phyloP scores from a whole-genome alignment of 2,888 invertebrate species.

The Vandiemenella viatica region DNA sequence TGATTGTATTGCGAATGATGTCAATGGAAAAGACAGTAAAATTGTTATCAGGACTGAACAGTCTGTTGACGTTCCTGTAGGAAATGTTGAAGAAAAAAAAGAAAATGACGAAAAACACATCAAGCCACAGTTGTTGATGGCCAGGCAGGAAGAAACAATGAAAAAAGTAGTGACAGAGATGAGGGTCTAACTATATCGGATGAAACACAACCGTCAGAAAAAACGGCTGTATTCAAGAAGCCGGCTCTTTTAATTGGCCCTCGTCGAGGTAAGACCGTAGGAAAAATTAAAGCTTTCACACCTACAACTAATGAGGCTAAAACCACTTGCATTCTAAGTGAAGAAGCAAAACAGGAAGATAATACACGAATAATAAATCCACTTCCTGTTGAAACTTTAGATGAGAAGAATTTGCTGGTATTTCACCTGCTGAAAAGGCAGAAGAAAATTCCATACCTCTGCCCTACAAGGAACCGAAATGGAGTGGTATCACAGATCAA shows the following conservation, averaged over 20 bases:
- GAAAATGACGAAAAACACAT: no score
- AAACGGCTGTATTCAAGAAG: conserved; percentile 9
- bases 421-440: conserved; percentile 11
- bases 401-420: conserved; percentile 7
- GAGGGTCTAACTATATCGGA: no score
- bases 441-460: conserved; percentile 33
- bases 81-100: no score
- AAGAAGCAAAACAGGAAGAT: neutral
- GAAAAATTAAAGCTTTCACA: conserved; percentile 2
- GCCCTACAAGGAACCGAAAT: conserved; percentile 64
- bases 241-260: conserved; percentile 12
- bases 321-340: neutral
- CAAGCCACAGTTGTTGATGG: no score
- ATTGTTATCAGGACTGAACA: no score
- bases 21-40: no score
- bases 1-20: no score
- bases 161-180: no score
- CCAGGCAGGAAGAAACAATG: no score
- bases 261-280: conserved; percentile 10
- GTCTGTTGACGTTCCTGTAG: no score
- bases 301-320: neutral
- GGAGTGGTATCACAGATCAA: conserved; percentile 54
- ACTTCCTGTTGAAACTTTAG: neutral
- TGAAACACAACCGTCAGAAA: neutral
- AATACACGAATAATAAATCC: neutral